These are phyloP conservation scores for Zaprionus obscuricornis DNA, from an alignment of 2,888 invertebrate genomes.

Conservation along the genomic window DNA sequence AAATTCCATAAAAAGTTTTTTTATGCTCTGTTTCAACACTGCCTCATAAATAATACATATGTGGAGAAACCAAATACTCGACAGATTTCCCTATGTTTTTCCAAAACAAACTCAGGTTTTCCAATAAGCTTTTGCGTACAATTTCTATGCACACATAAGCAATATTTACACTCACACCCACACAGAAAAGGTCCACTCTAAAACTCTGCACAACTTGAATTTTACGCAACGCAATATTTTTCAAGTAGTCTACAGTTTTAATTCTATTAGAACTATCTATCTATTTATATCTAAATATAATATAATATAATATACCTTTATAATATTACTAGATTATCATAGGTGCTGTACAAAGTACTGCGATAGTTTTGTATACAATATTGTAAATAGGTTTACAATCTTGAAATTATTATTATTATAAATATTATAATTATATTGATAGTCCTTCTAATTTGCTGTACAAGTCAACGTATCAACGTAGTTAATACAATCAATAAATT, in stretches of 20 bases:
- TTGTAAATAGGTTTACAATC: constrained; percentile 39
- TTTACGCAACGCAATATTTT: background rate
- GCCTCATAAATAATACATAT: background rate
- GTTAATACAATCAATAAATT: constrained; percentile 47
- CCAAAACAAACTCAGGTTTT: constrained; percentile 72
- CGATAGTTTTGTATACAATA: constrained; percentile 41
- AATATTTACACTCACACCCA: constrained; percentile 43
- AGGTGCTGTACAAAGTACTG: constrained; percentile 77
- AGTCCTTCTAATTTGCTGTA: constrained; percentile 55
- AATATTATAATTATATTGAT: no score
- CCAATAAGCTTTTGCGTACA: constrained; percentile 46
- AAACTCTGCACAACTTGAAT: constrained; percentile 56
- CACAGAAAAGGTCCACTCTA: background rate
- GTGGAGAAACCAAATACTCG: constrained; percentile 6
- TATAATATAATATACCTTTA: no score
- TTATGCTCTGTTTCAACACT: no score
- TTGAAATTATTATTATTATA: constrained; percentile 31
- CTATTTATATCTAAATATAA: constrained; percentile 21
- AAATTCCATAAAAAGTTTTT: no score
- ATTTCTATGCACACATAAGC: constrained; percentile 48
- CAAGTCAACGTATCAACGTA: constrained; percentile 58
- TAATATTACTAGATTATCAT: constrained; percentile 30
- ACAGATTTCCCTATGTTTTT: constrained; percentile 15
- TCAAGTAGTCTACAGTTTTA: constrained; percentile 54
- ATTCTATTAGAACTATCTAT: constrained; percentile 26